Evolutionary conservation across 2,113 vertebrate species (phyloP).

Genomic region (Nyctereutes procyonoides): DNA sequence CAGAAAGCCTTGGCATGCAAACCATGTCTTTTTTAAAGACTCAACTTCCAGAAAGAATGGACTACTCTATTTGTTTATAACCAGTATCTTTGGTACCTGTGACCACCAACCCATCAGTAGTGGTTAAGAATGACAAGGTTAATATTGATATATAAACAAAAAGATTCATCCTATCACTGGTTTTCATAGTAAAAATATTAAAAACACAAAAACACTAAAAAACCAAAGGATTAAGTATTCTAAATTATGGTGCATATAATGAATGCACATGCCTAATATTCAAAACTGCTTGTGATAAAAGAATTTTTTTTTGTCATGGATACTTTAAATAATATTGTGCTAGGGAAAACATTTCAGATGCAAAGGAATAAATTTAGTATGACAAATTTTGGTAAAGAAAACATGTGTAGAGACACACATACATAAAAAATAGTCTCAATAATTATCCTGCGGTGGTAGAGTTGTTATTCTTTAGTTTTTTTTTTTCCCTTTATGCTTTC

Average conservation of each 20-base stretch:
- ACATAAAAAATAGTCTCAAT: not conserved
- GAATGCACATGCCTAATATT: not conserved
- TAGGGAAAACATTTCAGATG: not conserved
- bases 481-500: not conserved
- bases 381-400: not conserved
- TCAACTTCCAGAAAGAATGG: not conserved
- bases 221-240: not conserved
- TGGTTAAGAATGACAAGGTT: not conserved
- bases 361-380: not conserved
- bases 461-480: not conserved
- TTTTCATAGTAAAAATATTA: not conserved
- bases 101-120: not conserved
- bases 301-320: not conserved
- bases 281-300: not conserved
- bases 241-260: not conserved
- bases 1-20: not conserved
- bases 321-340: not conserved
- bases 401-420: not conserved
- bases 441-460: not conserved
- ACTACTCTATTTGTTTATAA: not conserved
- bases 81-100: not conserved
- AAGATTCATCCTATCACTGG: not conserved
- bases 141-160: not conserved
- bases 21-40: not conserved
- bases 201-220: not conserved